These are phyloP conservation scores for Lepisosteus oculatus DNA, from an alignment of 2,113 vertebrate genomes.

Conservation along the genomic window DNA sequence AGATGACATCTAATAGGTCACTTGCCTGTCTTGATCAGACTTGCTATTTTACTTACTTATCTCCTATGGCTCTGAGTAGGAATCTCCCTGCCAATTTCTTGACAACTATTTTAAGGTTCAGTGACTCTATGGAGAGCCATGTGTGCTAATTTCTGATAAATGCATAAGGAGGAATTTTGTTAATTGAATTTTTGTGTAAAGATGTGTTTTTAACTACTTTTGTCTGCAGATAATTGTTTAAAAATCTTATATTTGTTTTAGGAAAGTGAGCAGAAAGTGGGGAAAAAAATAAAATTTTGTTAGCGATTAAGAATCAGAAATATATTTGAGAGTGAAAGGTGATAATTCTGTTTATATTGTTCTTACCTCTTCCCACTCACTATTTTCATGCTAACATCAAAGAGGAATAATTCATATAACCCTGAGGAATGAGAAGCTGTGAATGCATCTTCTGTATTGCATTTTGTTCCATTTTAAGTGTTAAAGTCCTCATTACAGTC, in stretches of 20 bases:
- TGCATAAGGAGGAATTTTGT: no score
- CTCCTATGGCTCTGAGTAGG: neutral
- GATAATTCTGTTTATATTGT: neutral
- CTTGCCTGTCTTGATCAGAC: slow-evolving; percentile 6
- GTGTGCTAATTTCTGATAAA: no score
- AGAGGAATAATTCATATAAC: slow-evolving; percentile 19
- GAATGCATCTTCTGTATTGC: slow-evolving; percentile 16
- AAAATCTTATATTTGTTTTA: no score
- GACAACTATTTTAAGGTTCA: slow-evolving; percentile 25
- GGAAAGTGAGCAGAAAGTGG: no score
- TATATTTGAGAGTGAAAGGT: neutral
- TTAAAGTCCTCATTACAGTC: neutral
- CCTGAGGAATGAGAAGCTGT: slow-evolving; percentile 21
- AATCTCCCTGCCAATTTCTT: neutral
- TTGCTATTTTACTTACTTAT: neutral
- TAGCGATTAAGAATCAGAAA: no score
- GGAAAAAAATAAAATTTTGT: no score
- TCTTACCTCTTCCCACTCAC: neutral
- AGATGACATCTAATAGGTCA: slow-evolving; percentile 10
- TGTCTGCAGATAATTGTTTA: no score
- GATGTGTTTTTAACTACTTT: no score
- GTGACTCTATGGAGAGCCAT: slow-evolving; percentile 26
- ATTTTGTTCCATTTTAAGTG: slow-evolving; percentile 6
- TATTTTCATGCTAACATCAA: slow-evolving; percentile 16
- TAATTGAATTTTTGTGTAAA: no score